These are phyloP conservation scores for Melanotaenia nigrans DNA, from an alignment of 2,797 vertebrate genomes.

Conservation along the genomic window DNA sequence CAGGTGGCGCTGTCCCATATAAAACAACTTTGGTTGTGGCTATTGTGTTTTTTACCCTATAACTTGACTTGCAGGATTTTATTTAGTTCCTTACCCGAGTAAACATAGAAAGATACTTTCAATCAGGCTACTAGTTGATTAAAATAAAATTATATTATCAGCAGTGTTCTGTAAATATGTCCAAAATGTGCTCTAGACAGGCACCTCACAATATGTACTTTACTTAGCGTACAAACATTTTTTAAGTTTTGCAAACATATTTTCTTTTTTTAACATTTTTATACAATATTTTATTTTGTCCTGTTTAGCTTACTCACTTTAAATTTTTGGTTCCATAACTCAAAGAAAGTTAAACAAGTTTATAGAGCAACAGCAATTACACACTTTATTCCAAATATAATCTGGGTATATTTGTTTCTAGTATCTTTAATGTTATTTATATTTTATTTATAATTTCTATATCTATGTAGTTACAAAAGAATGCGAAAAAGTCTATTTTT, in stretches of 20 bases:
- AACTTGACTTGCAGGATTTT: constrained; percentile 21
- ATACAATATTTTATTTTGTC: not conserved
- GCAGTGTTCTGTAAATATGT: not conserved
- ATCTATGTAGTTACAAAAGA: not conserved
- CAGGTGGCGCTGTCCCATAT: constrained; percentile 67
- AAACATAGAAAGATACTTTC: not conserved
- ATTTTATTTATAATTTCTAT: not conserved
- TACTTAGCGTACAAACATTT: not conserved
- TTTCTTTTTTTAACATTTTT: too few species aligned
- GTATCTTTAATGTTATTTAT: not conserved
- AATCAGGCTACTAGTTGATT: not conserved
- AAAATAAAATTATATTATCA: not conserved
- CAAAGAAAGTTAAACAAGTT: not conserved
- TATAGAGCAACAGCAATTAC: not conserved
- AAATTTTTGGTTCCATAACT: not conserved
- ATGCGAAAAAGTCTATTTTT: not conserved
- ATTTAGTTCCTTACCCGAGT: not conserved
- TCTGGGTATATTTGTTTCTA: not conserved
- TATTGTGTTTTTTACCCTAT: not conserved
- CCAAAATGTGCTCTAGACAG: not conserved
- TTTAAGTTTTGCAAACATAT: not conserved
- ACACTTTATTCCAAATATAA: not conserved
- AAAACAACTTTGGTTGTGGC: not conserved
- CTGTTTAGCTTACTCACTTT: not conserved
- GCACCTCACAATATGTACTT: too few species aligned